Conservation (phyloP, 2,797 vertebrate genomes). For the Melanogrammus aeglefinus region DNA sequence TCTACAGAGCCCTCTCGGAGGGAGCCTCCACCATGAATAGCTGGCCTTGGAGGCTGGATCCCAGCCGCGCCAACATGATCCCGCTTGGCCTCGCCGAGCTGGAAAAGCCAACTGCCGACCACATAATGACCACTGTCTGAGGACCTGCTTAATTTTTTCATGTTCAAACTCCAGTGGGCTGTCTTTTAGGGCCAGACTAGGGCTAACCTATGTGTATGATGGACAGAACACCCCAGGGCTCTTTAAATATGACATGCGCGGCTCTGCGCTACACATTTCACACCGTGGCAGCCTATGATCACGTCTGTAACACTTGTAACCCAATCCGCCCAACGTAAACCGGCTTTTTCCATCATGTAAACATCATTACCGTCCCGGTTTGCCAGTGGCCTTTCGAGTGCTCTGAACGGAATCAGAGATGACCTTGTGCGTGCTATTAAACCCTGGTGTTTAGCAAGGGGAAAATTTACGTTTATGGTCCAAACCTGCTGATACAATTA, state of each 20-base stretch:
- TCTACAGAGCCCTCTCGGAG: constrained; percentile 48
- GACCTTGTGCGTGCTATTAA: background rate
- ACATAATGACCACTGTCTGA: constrained; percentile 74
- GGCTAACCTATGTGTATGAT: constrained; percentile 63
- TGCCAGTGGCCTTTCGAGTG: background rate
- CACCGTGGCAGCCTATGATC: constrained; percentile 33
- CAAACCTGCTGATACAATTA: background rate
- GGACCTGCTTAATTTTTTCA: constrained; percentile 70
- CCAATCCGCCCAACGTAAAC: constrained; percentile 19
- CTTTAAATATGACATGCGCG: constrained; percentile 59
- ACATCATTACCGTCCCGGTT: background rate
- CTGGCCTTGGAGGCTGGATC: constrained; percentile 61
- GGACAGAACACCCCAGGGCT: constrained; percentile 57
- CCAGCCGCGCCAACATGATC: constrained; percentile 54
- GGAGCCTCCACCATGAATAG: constrained; percentile 60
- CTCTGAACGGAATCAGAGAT: background rate
- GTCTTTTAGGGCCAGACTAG: constrained; percentile 56
- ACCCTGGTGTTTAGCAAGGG: background rate
- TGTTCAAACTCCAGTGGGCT: constrained; percentile 64
- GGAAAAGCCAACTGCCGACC: constrained; percentile 69
- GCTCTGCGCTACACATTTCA: constrained; percentile 47
- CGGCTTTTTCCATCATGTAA: constrained; percentile 15
- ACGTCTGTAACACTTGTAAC: constrained; percentile 24
- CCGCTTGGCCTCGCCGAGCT: constrained; percentile 66
- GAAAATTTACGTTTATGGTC: background rate